Conservation (phyloP, 2,113 vertebrate species). For the Notarius quadriscutis region DNA sequence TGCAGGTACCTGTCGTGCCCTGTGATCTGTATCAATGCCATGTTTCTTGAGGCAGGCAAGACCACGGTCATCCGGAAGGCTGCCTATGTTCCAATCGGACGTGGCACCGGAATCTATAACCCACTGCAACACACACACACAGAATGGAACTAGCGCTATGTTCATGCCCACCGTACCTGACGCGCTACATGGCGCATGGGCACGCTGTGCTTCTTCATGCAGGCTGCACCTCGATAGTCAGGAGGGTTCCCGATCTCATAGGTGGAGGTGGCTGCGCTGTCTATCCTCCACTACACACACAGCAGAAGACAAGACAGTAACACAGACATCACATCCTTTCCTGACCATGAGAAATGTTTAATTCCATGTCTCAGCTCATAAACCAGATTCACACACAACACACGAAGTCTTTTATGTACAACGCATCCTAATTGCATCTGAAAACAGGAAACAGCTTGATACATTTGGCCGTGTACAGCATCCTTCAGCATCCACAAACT, state of each 20-base stretch:
- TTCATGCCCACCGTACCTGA: slow-evolving; percentile 82
- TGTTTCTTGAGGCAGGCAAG: slow-evolving; percentile 88
- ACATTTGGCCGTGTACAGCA: not conserved
- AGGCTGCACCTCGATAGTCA: slow-evolving; percentile 89
- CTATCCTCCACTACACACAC: slow-evolving; percentile 91
- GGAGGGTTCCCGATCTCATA: slow-evolving; percentile 96
- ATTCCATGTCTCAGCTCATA: not conserved
- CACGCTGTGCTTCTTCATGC: slow-evolving; percentile 89
- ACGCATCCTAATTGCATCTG: not conserved
- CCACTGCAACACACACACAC: slow-evolving; percentile 86
- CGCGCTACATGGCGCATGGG: slow-evolving; percentile 88
- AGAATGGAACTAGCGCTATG: slow-evolving; percentile 58
- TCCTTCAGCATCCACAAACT: not conserved
- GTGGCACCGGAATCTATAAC: slow-evolving; percentile 93
- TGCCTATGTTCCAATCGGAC: slow-evolving; percentile 94
- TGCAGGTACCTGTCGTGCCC: slow-evolving; percentile 91
- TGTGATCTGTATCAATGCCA: slow-evolving; percentile 89
- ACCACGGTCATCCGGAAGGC: slow-evolving; percentile 85
- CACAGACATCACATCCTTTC: not conserved
- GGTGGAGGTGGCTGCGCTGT: slow-evolving; percentile 95
- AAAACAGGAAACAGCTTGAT: not conserved
- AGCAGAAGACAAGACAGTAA: slow-evolving; percentile 39
- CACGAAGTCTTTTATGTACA: not conserved
- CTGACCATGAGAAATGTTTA: not conserved
- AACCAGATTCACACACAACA: no score